Evolutionary conservation across 2,797 vertebrate genomes (phyloP), one percentile per base, ranked within the genome.

Genomic region (Malacoctenus gilli): DNA sequence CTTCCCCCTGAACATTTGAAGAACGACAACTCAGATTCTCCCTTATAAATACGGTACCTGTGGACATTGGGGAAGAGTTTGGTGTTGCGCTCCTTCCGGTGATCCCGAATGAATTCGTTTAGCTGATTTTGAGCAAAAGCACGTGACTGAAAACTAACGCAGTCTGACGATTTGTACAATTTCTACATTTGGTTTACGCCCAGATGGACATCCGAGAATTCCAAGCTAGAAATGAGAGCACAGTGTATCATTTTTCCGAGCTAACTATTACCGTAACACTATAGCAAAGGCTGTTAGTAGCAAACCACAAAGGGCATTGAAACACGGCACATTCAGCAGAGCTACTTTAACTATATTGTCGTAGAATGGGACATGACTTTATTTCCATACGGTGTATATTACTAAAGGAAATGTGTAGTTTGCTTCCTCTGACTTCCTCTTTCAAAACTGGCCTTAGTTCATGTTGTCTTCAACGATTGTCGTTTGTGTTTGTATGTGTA

Each of bases 371-470:
- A 5, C 18, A 20, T 53, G 37, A 58, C 31, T 54, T 18, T 75
- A 40, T 23, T 44, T 42, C 25, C 12, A 55, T 20, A 42, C 2
- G 9, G 11, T 19, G 1, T 60, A 34, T 54, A 50, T 53, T 57
- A 64, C 30, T 62, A 51, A 51, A 36, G 38, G 32, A 65, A 58
- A 64, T 71, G 50, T 67, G 41, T 25, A 59, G 23, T 68, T 74
- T 77, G 68, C 64, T 81, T 83, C 55, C 55, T 82, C 59, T 77
- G 59, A 54, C 60, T 75, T 80, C 72, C 61, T 78, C 83, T 72
- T 75, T 86, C 41, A 59, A 82, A 89, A 89, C 87, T 89, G 87
- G 92, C 90, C 91, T 92, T 89, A 90, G 89, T 84, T 85, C 43
- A 69, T 58, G 59, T 84, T 71, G 60, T 80, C 52, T 58, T 53